Percentiles rank a stretch among this genome's conserved stretches.
These are phyloP conservation scores for Eulacestoma nigropectus DNA, from an alignment of 2,113 vertebrate species.

Conservation along the genomic window DNA sequence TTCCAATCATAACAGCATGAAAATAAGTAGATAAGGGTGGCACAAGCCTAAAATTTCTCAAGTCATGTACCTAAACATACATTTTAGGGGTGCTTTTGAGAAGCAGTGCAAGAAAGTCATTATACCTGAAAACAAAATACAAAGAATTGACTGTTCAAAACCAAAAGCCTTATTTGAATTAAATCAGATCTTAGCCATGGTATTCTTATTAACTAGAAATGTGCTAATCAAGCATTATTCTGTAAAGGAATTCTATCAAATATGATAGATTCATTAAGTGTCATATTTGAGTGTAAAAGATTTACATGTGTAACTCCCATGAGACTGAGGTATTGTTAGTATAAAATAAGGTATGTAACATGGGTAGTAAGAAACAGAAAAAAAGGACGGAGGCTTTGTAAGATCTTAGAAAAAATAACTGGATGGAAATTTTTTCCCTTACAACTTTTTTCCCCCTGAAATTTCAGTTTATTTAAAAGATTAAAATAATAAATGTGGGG, in stretches of 20 bases:
- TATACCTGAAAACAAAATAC: background rate
- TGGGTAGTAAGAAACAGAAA: background rate
- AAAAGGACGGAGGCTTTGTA: background rate
- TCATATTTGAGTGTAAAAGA: background rate
- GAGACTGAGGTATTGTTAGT: background rate
- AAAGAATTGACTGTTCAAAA: background rate
- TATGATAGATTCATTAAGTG: background rate
- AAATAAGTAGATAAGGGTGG: background rate
- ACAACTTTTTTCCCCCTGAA: background rate
- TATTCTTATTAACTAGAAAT: background rate
- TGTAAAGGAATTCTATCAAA: background rate
- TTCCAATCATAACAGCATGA: background rate
- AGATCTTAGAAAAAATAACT: background rate
- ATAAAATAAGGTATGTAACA: background rate
- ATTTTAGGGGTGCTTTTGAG: background rate
- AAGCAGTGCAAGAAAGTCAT: background rate
- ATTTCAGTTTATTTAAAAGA: background rate
- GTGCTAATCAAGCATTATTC: background rate
- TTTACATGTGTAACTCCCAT: background rate
- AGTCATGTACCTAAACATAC: background rate
- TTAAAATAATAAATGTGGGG: background rate
- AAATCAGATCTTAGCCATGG: background rate
- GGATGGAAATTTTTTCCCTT: background rate
- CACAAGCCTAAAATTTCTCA: background rate
- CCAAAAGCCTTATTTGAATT: background rate